Percentiles rank a stretch among this genome's conserved stretches.
Evolutionary conservation across 1,140 invertebrate genomes (phyloP).

Genomic region (Rhyacophila brunnea): DNA sequence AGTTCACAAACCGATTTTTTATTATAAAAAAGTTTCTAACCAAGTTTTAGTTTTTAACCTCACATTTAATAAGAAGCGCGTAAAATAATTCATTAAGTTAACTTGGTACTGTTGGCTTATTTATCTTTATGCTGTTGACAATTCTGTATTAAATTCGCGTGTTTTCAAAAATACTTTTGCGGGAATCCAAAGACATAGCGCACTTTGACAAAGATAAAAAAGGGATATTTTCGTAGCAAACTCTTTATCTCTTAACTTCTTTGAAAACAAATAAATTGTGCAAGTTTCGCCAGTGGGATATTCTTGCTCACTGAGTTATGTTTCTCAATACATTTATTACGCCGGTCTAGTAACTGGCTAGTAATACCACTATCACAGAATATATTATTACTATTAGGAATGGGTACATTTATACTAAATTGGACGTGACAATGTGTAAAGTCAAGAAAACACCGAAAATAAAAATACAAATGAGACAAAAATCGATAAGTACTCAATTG

Average conservation of each 20-base stretch:
- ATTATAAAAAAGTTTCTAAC: too few relatives aligned
- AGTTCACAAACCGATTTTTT: too few relatives aligned
- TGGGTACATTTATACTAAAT: conserved; percentile 4
- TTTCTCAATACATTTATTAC: conserved; percentile 26
- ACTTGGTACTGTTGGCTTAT: too few relatives aligned
- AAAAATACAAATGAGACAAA: too few relatives aligned
- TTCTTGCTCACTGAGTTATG: conserved; percentile 1
- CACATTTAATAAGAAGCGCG: too few relatives aligned
- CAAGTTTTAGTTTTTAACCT: too few relatives aligned
- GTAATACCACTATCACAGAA: conserved; percentile 9
- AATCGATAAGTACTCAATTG: too few relatives aligned
- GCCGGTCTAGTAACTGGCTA: conserved; percentile 8
- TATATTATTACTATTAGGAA: conserved; percentile 23
- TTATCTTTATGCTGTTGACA: too few relatives aligned
- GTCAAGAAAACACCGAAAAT: conserved; percentile 3
- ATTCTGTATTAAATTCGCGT: too few relatives aligned
- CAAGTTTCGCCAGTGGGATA: neutral
- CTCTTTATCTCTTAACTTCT: conserved; percentile 24
- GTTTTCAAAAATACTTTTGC: too few relatives aligned
- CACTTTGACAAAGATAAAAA: too few relatives aligned
- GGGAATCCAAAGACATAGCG: neutral
- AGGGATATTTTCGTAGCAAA: conserved; percentile 16
- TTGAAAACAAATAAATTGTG: conserved; percentile 33
- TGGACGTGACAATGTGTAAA: conserved; percentile 15
- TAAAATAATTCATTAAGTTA: too few relatives aligned